These are phyloP conservation scores for Agonum fuliginosum DNA, from an alignment of 2,888 invertebrate species.

Conservation along the genomic window DNA sequence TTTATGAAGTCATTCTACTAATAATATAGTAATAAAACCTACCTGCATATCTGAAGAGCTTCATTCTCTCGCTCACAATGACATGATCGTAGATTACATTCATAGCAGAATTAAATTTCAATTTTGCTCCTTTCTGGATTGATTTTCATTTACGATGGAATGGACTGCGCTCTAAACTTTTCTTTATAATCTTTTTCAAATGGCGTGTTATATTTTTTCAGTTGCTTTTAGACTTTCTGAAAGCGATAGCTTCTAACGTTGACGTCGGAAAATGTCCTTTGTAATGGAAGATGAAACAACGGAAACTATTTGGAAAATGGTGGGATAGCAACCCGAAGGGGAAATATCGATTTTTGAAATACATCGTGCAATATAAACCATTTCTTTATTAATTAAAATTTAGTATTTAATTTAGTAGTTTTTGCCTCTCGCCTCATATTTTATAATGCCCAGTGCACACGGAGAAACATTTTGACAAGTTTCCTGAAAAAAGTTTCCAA, in stretches of 20 bases:
- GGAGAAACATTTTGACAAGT: too few relatives aligned
- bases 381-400: too few relatives aligned
- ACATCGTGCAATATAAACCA: too few relatives aligned
- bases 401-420: too few relatives aligned
- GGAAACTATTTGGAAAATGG: slow-evolving; percentile 26
- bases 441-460: too few relatives aligned
- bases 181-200: slow-evolving; percentile 16
- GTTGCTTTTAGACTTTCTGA: slow-evolving; percentile 21
- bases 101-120: slow-evolving; percentile 34
- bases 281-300: slow-evolving; percentile 23
- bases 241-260: slow-evolving; percentile 29
- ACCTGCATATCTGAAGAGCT: slow-evolving; percentile 23
- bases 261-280: slow-evolving; percentile 30
- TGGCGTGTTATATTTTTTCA: slow-evolving; percentile 30
- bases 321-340: slow-evolving; percentile 5
- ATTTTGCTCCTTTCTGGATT: slow-evolving; percentile 18
- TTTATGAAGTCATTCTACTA: slow-evolving; percentile 35
- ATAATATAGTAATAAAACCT: slow-evolving; percentile 39
- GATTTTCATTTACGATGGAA: slow-evolving; percentile 24
- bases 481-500: too few relatives aligned
- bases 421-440: too few relatives aligned
- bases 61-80: slow-evolving; percentile 13
- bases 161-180: slow-evolving; percentile 23
- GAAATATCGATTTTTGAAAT: too few relatives aligned
- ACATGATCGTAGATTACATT: slow-evolving; percentile 33